phyloP scores from a whole-genome alignment of 1,140 invertebrate genomes.

The Geopemphigus sp. region DNA sequence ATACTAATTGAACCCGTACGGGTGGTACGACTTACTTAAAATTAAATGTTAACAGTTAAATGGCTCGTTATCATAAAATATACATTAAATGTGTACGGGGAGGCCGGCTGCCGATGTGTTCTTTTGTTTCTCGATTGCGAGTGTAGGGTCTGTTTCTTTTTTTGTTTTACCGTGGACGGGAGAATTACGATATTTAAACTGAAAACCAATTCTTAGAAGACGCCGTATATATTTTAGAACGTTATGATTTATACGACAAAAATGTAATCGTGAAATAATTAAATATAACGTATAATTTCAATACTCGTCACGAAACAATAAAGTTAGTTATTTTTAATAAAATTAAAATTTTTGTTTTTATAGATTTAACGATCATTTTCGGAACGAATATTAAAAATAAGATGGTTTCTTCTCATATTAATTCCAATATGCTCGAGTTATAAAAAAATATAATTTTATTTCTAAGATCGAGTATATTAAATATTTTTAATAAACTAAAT shows the following conservation, averaged over 20 bases:
- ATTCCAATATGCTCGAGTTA: constrained; percentile 18
- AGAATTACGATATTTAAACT: not conserved
- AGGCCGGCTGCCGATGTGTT: not conserved
- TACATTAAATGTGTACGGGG: constrained; percentile 18
- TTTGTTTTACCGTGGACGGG: not conserved
- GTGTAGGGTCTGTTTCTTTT: constrained; percentile 1
- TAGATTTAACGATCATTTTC: not conserved
- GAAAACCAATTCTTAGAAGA: not conserved
- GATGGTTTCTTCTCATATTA: not conserved
- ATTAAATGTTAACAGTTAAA: constrained; percentile 21
- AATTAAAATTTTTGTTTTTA: too few relatives aligned
- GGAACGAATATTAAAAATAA: not conserved
- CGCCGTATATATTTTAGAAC: too few relatives aligned
- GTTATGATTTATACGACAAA: too few relatives aligned
- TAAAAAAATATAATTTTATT: constrained; percentile 1
- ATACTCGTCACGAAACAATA: not conserved
- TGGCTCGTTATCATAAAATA: constrained; percentile 34
- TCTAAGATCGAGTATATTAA: not conserved
- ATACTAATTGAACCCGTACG: constrained; percentile 36
- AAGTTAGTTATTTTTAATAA: not conserved
- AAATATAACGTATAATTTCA: not conserved
- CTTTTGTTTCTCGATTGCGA: constrained; percentile 9
- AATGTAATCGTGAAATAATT: too few relatives aligned
- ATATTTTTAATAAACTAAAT: not conserved
- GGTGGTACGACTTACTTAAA: constrained; percentile 39